Percentiles rank a stretch among this genome's conserved stretches.
phyloP scores from a whole-genome alignment of 2,113 vertebrate genomes.

The Leiothrix lutea region DNA sequence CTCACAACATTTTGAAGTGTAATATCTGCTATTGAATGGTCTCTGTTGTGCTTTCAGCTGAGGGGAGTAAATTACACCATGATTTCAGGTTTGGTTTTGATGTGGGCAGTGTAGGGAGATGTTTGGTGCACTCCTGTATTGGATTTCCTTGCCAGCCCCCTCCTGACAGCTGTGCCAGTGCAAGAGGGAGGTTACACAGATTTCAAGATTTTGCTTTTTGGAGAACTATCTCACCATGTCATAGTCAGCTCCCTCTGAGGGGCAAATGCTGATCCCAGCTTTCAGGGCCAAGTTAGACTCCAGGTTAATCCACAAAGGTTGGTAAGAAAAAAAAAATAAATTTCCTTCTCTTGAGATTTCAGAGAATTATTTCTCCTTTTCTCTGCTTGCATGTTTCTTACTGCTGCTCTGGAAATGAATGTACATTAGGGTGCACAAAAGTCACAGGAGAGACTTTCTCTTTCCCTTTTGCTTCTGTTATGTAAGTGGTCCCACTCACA shows the following conservation, averaged over 20 bases:
- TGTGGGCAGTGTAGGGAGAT: not conserved
- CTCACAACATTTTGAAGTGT: not conserved
- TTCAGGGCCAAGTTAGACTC: not conserved
- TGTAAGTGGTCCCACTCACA: not conserved
- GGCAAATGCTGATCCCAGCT: not conserved
- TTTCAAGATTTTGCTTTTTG: not conserved
- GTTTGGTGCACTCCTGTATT: not conserved
- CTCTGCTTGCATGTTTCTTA: not conserved
- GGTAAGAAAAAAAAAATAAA: not conserved
- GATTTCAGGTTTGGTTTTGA: not conserved
- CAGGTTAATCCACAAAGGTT: not conserved
- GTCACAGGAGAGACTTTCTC: not conserved
- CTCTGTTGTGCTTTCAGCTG: not conserved
- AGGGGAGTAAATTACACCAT: fast-evolving
- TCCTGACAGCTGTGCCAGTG: not conserved
- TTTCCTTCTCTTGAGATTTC: not conserved
- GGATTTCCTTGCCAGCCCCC: not conserved
- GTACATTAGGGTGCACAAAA: not conserved
- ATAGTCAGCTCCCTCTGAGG: not conserved
- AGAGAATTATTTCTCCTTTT: not conserved
- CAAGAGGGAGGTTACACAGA: not conserved
- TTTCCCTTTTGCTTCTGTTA: not conserved
- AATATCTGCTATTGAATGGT: not conserved
- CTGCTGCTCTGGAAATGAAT: not conserved
- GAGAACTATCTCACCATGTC: not conserved